Evolutionary conservation across 2,797 vertebrate species (phyloP).

Genomic region (Pseudotriccus pelzelni): DNA sequence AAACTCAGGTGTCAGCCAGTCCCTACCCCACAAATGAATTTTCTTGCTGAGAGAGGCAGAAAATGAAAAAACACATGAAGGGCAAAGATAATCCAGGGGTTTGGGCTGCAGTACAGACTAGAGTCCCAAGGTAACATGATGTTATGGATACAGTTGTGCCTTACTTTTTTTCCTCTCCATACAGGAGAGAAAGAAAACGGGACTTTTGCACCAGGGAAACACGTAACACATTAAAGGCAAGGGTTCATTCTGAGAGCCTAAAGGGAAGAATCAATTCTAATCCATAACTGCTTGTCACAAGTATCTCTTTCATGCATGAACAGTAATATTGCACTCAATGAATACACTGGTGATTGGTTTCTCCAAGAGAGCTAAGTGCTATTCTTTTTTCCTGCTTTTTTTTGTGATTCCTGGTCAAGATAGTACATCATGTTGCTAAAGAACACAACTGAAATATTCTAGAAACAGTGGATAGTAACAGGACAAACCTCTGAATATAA

Average conservation of each 20-base stretch:
- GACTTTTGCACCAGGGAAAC: background rate
- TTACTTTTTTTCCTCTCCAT: background rate
- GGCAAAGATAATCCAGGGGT: background rate
- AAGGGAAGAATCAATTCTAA: constrained; percentile 28
- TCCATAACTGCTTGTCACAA: constrained; percentile 17
- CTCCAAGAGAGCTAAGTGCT: background rate
- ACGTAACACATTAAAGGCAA: background rate
- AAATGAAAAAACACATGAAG: background rate
- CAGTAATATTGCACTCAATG: constrained; percentile 2
- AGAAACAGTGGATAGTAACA: background rate
- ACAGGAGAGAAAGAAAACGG: background rate
- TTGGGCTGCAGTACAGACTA: background rate
- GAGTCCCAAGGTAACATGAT: background rate
- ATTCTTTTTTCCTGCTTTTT: background rate
- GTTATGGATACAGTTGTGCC: background rate
- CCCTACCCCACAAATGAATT: background rate
- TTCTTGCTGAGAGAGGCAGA: background rate
- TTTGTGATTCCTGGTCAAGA: background rate
- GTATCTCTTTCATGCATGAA: constrained; percentile 5
- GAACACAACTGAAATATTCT: background rate
- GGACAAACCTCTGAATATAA: background rate
- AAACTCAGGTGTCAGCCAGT: background rate
- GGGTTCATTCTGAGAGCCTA: background rate
- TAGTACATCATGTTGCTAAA: background rate
- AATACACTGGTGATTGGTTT: background rate